phyloP scores from a whole-genome alignment of 2,113 vertebrate genomes.

The Siniperca knerii region DNA sequence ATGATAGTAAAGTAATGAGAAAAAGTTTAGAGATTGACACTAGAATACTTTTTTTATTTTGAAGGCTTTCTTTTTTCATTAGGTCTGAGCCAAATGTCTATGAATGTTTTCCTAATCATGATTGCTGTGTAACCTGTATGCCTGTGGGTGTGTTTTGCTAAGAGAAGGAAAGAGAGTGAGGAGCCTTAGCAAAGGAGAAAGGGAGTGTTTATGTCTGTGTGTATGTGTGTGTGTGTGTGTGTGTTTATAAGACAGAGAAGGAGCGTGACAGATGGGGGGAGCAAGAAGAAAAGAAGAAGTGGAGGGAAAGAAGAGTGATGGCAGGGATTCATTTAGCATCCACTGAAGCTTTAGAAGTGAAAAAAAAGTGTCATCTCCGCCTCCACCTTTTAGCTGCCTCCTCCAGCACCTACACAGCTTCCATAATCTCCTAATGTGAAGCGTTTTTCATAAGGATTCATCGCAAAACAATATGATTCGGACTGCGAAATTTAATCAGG shows the following conservation, averaged over 20 bases:
- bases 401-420: slow-evolving; percentile 53
- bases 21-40: slow-evolving; percentile 50
- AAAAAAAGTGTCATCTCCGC: slow-evolving; percentile 39
- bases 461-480: slow-evolving; percentile 82
- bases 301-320: slow-evolving; percentile 50
- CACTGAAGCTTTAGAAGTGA: slow-evolving; percentile 34
- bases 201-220: slow-evolving; percentile 20
- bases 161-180: not conserved
- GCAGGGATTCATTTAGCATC: slow-evolving; percentile 69
- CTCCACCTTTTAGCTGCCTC: slow-evolving; percentile 48
- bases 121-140: slow-evolving; percentile 8
- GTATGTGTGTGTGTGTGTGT: slow-evolving; percentile 20
- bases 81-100: not conserved
- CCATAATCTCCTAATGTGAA: slow-evolving; percentile 69
- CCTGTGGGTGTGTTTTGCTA: slow-evolving; percentile 16
- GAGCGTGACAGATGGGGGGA: slow-evolving; percentile 38
- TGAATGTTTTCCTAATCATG: slow-evolving; percentile 11
- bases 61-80: slow-evolving; percentile 21
- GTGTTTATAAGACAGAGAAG: slow-evolving; percentile 16
- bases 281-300: slow-evolving; percentile 23
- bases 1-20: slow-evolving; percentile 28
- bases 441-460: slow-evolving; percentile 84
- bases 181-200: not conserved
- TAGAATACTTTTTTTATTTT: not conserved
- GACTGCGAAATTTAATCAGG: slow-evolving; percentile 84